These are phyloP conservation scores for Orchesellides sinensis DNA, from an alignment of 2,888 invertebrate species.

Conservation along the genomic window DNA sequence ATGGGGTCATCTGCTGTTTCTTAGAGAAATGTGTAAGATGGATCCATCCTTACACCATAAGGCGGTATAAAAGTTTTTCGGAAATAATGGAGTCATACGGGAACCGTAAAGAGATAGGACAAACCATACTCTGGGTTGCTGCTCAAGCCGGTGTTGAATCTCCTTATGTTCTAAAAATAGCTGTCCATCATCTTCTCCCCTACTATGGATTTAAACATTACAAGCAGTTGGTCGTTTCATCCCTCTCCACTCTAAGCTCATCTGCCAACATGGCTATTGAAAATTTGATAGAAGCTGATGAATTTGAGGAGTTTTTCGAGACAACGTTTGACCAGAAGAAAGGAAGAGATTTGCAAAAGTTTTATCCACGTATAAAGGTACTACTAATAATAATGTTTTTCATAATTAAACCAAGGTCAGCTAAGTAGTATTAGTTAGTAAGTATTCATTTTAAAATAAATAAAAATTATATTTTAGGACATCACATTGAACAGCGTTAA, in stretches of 20 bases:
- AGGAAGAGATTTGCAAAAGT: constrained; percentile 72
- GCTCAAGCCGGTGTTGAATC: constrained; percentile 72
- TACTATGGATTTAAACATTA: constrained; percentile 74
- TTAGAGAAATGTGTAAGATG: constrained; percentile 72
- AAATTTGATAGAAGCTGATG: constrained; percentile 70
- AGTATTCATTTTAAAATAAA: neutral
- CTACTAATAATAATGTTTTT: neutral
- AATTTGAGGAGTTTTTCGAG: constrained; percentile 74
- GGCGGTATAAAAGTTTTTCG: constrained; percentile 66
- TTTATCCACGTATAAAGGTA: constrained; percentile 74
- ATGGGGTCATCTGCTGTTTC: constrained; percentile 74
- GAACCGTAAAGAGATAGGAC: constrained; percentile 73
- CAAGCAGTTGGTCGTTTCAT: constrained; percentile 69
- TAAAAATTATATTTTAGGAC: constrained; percentile 43
- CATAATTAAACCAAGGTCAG: neutral
- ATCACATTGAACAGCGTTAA: constrained; percentile 63
- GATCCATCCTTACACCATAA: constrained; percentile 70
- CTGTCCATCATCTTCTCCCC: constrained; percentile 71
- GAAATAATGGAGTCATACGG: constrained; percentile 74
- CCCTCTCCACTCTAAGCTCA: constrained; percentile 41
- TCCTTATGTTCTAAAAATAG: constrained; percentile 74
- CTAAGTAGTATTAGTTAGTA: constrained; percentile 10
- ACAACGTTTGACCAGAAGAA: constrained; percentile 73
- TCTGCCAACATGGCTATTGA: constrained; percentile 73
- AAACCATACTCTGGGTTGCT: constrained; percentile 71